phyloP scores from a whole-genome alignment of 1,140 invertebrate genomes.

The Tachypleus tridentatus region DNA sequence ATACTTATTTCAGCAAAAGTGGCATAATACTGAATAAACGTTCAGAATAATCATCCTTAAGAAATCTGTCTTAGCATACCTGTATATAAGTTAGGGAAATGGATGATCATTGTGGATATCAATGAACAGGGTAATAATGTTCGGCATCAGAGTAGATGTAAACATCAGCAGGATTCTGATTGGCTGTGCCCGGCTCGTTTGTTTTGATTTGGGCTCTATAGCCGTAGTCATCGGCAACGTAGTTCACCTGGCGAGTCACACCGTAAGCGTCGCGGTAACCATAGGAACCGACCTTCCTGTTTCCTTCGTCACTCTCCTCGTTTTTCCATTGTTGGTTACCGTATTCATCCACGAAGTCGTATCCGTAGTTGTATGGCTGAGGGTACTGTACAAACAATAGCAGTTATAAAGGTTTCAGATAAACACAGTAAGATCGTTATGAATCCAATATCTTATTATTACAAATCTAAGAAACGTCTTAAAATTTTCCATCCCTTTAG shows the following conservation, averaged over 20 bases:
- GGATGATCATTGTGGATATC: too few relatives aligned
- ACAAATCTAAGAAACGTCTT: too few relatives aligned
- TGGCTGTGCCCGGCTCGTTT: constrained; percentile 29
- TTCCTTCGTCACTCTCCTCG: constrained; percentile 20
- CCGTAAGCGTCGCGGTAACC: constrained; percentile 17
- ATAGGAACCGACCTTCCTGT: constrained; percentile 14
- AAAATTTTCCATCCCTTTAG: too few relatives aligned
- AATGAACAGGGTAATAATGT: not conserved
- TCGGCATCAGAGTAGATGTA: not conserved
- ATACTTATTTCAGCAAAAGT: too few relatives aligned
- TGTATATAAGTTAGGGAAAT: too few relatives aligned
- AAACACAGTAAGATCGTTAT: too few relatives aligned
- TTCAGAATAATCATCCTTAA: too few relatives aligned
- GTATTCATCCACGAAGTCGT: constrained; percentile 19
- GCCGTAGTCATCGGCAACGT: constrained; percentile 17
- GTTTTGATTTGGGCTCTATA: constrained; percentile 17
- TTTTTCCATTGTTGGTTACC: constrained; percentile 19
- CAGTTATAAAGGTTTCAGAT: too few relatives aligned
- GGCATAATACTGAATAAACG: too few relatives aligned
- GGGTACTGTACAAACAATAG: constrained; percentile 10
- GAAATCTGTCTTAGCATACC: too few relatives aligned
- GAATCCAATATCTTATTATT: too few relatives aligned
- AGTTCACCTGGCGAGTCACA: constrained; percentile 14
- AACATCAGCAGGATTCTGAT: constrained; percentile 31
- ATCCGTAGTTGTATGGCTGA: constrained; percentile 20